Conservation (phyloP, 1,140 invertebrate species). For the Rhynchophorus ferrugineus region DNA sequence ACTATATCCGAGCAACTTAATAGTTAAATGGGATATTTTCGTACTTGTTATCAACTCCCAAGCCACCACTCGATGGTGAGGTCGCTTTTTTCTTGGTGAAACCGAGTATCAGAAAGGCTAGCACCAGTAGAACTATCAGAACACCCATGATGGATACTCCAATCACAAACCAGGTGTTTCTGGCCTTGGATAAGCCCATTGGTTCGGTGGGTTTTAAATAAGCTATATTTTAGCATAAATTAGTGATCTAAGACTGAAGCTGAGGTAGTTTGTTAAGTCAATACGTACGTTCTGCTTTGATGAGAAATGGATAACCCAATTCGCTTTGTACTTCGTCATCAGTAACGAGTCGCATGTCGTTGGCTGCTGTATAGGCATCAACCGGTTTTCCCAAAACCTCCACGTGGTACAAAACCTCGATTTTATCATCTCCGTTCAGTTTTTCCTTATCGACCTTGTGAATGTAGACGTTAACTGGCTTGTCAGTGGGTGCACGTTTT, state of each 20-base stretch:
- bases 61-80: constrained; percentile 1
- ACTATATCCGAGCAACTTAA: constrained; percentile 17
- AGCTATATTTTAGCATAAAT: constrained; percentile 51
- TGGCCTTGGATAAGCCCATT: constrained; percentile 52
- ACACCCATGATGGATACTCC: constrained; percentile 53
- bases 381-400: constrained; percentile 67
- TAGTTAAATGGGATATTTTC: too few relatives aligned
- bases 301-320: constrained; percentile 62
- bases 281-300: constrained; percentile 71
- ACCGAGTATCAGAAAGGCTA: constrained; percentile 53
- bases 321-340: constrained; percentile 66
- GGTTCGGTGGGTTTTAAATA: constrained; percentile 59
- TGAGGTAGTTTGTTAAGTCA: too few relatives aligned
- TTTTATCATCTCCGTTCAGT: constrained; percentile 36
- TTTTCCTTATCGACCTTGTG: constrained; percentile 42
- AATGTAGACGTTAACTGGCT: constrained; percentile 43
- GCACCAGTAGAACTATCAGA: constrained; percentile 53
- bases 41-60: constrained; percentile 25
- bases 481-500: constrained; percentile 32
- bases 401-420: constrained; percentile 67
- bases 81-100: constrained; percentile 50
- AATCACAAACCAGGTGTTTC: constrained; percentile 57
- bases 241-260: too few relatives aligned
- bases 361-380: constrained; percentile 64
- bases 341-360: constrained; percentile 68